Conservation (phyloP, 1,140 invertebrate species). For the Littorina saxatilis region DNA sequence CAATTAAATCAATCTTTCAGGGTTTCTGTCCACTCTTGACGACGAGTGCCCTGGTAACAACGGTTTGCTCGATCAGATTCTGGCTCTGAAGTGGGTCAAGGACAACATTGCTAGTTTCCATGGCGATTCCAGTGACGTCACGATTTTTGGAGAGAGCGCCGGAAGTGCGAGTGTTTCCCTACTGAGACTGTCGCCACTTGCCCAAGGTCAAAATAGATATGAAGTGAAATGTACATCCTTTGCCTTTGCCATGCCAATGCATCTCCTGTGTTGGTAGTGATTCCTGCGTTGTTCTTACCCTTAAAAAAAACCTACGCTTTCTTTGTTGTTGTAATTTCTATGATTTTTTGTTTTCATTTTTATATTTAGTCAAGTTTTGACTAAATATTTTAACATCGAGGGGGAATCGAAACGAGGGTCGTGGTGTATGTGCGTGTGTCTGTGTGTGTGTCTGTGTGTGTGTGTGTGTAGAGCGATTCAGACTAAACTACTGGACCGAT, state of each 20-base stretch:
- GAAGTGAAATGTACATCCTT: neutral
- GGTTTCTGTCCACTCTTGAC: slow-evolving; percentile 96
- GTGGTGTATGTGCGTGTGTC: too few relatives aligned
- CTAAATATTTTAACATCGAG: too few relatives aligned
- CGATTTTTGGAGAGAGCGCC: slow-evolving; percentile 92
- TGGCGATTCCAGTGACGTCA: slow-evolving; percentile 90
- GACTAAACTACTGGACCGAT: too few relatives aligned
- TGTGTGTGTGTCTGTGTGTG: too few relatives aligned
- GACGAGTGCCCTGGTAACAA: too few relatives aligned
- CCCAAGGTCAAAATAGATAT: neutral
- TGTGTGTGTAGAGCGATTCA: too few relatives aligned
- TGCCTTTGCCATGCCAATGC: neutral
- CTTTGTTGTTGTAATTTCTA: too few relatives aligned
- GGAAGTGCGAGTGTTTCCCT: slow-evolving; percentile 80
- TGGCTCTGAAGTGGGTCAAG: slow-evolving; percentile 92
- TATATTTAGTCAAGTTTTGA: too few relatives aligned
- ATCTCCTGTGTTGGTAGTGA: neutral
- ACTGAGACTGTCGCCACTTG: neutral
- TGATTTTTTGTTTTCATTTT: too few relatives aligned
- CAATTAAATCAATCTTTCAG: slow-evolving; percentile 76
- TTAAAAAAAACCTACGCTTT: too few relatives aligned
- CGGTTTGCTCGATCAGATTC: slow-evolving; percentile 92
- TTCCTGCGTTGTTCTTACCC: too few relatives aligned
- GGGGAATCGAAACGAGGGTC: too few relatives aligned
- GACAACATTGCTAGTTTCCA: slow-evolving; percentile 93